Evolutionary conservation across 2,888 invertebrate species (phyloP).

Genomic region (Suillia variegata): DNA sequence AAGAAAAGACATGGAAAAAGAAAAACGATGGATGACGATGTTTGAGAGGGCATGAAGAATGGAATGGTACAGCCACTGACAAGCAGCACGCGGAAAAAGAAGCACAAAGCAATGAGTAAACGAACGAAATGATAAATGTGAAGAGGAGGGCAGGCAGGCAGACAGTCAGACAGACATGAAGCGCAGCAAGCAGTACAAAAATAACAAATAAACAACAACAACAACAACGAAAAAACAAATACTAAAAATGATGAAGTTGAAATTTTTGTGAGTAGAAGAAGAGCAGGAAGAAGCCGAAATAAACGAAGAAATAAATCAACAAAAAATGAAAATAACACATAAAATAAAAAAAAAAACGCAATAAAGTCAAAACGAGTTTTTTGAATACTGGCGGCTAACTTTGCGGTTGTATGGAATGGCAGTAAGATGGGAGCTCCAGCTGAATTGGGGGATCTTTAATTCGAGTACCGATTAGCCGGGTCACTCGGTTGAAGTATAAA

Average conservation of each 20-base stretch:
- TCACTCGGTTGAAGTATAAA: no score
- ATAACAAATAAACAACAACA: not conserved
- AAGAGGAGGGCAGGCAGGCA: not conserved
- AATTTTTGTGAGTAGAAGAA: no score
- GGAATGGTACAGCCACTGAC: not conserved
- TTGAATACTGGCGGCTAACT: no score
- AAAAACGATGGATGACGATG: no score
- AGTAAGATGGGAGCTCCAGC: no score
- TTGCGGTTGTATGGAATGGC: no score
- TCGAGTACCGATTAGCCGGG: no score
- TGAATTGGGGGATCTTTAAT: no score
- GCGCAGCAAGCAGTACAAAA: not conserved
- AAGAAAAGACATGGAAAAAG: no score
- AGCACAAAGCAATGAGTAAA: not conserved
- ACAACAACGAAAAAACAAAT: not conserved
- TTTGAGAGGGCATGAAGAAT: not conserved
- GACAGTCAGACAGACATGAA: not conserved
- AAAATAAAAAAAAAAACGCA: not conserved
- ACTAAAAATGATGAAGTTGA: not conserved
- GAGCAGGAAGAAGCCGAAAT: no score
- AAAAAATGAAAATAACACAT: no score
- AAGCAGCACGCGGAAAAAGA: not conserved
- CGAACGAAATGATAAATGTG: not conserved
- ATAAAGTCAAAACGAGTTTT: not conserved
- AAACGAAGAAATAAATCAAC: no score